These are phyloP conservation scores for Tricholauxania praeusta DNA, from an alignment of 2,888 invertebrate species.

Conservation along the genomic window DNA sequence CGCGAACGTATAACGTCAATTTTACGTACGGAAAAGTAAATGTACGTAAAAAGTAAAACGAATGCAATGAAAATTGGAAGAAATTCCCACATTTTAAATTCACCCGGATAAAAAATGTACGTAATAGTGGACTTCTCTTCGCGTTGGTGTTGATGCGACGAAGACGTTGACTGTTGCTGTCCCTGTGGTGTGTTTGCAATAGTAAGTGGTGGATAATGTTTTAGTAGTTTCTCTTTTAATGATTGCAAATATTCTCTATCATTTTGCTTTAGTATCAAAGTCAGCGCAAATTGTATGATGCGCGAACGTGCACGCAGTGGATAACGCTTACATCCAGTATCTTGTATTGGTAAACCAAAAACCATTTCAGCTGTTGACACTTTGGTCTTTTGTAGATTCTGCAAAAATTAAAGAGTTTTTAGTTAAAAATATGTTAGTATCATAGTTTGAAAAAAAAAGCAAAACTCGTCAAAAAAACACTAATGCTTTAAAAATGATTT, in stretches of 20 bases:
- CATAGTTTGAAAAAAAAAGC: too few species aligned
- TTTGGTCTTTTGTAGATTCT: constrained; percentile 87
- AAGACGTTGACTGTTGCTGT: constrained; percentile 45
- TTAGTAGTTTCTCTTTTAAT: constrained; percentile 76
- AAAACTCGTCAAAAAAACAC: too few species aligned
- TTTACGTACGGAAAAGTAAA: constrained; percentile 96
- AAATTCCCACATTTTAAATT: constrained; percentile 86
- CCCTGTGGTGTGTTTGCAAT: constrained; percentile 35
- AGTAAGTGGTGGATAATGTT: constrained; percentile 80
- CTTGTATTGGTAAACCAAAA: constrained; percentile 91
- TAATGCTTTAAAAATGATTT: too few species aligned
- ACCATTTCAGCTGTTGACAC: constrained; percentile 89
- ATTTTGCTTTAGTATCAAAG: constrained; percentile 84
- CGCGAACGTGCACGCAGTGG: constrained; percentile 86
- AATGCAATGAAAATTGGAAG: constrained; percentile 89
- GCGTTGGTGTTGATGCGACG: constrained; percentile 45
- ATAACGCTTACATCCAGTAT: constrained; percentile 91
- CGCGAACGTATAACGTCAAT: constrained; percentile 74
- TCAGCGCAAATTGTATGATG: constrained; percentile 90
- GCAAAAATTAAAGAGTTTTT: constrained; percentile 48
- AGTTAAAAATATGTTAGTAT: neutral
- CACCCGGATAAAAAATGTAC: constrained; percentile 88
- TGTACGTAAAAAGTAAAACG: constrained; percentile 87
- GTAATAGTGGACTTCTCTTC: constrained; percentile 67
- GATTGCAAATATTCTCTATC: constrained; percentile 84